Base-by-base conservation (phyloP, 1,140 invertebrate species). In the Drosophila jambulina region DNA sequence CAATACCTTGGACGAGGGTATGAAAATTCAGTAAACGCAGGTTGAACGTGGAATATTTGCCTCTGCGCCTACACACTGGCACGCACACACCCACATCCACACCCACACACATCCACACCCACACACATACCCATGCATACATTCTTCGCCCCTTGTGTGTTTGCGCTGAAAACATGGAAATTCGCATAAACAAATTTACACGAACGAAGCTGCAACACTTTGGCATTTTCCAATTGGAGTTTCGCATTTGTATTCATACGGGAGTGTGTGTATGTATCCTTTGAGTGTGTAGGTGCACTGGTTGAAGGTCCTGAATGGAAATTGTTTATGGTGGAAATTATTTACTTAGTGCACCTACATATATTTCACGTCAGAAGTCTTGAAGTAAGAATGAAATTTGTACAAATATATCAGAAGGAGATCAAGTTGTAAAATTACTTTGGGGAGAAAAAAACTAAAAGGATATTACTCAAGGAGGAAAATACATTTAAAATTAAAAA, bases 131-230 rank as follows among this genome's bases (percentile, higher is more conserved):
- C 29, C 15, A 13, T 42, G 46, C 34, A 61, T 19, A 8, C 32
- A 29, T 38, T 42, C 23, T 17, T 34, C 9, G 15, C 25, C 48
- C 45, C 27, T 46, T 15, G 36, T 40, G 32, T 75, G 19, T 51
- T 48, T 68, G 21, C 49, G 38, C 51, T 68, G 48, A 53, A 46
- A 81, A 68, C 43, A 78, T 85, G 74, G 38, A 67, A 81, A 86
- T 75, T 82, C 82, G 61, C 82, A 85, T 80, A 82, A 87, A 87
- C 83, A 86, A 82, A 86, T 87, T 86, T 87, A 65, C 83, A 85
- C 82, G 69, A 75, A 70, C 82, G 75, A 81, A 86, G 57, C 75
- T 78, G 78, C 82, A 86, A 82, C 67, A 80, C 68, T 78, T 87
- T 77, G 80, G 72, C 61, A 87, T 77, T 83, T 83, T 40, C 63